These are phyloP conservation scores for Ctenoplectra terminalis DNA, from an alignment of 1,140 invertebrate species.

Conservation along the genomic window DNA sequence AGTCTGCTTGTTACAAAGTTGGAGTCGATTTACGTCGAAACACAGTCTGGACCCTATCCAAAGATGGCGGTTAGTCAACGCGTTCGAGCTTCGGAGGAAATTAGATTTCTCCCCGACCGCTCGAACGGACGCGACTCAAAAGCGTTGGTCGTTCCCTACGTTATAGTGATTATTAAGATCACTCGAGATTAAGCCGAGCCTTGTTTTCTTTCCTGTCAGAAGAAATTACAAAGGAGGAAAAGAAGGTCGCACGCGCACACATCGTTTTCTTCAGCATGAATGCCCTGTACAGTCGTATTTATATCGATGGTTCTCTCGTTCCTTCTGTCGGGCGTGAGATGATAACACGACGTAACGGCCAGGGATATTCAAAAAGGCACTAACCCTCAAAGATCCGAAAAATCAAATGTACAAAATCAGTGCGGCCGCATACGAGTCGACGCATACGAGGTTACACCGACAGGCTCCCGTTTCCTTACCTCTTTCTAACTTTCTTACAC, in stretches of 20 bases:
- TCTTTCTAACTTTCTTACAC: conserved; percentile 16
- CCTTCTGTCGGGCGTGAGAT: conserved; percentile 36
- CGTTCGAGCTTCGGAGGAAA: neutral
- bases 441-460: conserved; percentile 40
- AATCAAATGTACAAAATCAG: conserved; percentile 71
- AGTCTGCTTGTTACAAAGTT: neutral
- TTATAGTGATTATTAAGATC: neutral
- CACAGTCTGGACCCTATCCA: conserved; percentile 41
- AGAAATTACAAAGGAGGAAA: conserved; percentile 45
- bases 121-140: neutral
- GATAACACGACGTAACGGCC: conserved; percentile 49
- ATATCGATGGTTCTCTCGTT: conserved; percentile 47
- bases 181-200: conserved; percentile 7
- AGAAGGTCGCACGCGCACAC: conserved; percentile 43
- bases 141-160: neutral
- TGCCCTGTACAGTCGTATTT: conserved; percentile 68
- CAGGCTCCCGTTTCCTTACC: conserved; percentile 20
- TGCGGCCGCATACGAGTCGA: conserved; percentile 55
- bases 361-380: conserved; percentile 74
- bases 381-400: conserved; percentile 70
- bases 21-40: neutral
- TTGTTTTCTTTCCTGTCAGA: neutral
- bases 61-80: neutral
- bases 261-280: conserved; percentile 55
- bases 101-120: neutral